Conservation (phyloP, 2,797 vertebrate species). For the Neosilurus mollespiculum region DNA sequence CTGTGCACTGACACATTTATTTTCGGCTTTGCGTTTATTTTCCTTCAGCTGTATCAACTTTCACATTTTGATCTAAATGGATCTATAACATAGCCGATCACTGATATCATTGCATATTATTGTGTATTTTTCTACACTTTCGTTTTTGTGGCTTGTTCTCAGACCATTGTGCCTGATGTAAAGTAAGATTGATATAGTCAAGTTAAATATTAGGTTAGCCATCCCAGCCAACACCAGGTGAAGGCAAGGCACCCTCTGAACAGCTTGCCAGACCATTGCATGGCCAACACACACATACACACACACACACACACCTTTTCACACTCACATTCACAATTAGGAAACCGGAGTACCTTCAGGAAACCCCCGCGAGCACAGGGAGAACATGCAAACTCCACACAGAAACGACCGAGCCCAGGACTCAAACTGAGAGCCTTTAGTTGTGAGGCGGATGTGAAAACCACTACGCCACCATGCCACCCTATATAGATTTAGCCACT, state of each 20-base stretch:
- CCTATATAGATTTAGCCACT: too few species aligned
- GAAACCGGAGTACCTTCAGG: too few species aligned
- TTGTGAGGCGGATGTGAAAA: too few species aligned
- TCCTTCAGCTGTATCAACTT: slow-evolving; percentile 29
- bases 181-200: neutral
- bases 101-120: slow-evolving; percentile 10
- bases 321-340: too few species aligned
- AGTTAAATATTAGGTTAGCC: neutral
- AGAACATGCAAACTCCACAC: too few species aligned
- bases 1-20: slow-evolving; percentile 11
- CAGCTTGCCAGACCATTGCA: too few species aligned
- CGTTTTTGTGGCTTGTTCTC: neutral
- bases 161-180: neutral
- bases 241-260: too few species aligned
- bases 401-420: too few species aligned
- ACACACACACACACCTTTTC: neutral
- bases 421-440: too few species aligned
- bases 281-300: neutral
- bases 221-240: too few species aligned
- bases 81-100: neutral
- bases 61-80: slow-evolving; percentile 34
- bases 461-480: too few species aligned
- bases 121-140: neutral
- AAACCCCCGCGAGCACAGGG: too few species aligned
- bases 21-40: slow-evolving; percentile 23